phyloP scores from a whole-genome alignment of 1,140 invertebrate genomes.

The Andricus grossulariae region DNA sequence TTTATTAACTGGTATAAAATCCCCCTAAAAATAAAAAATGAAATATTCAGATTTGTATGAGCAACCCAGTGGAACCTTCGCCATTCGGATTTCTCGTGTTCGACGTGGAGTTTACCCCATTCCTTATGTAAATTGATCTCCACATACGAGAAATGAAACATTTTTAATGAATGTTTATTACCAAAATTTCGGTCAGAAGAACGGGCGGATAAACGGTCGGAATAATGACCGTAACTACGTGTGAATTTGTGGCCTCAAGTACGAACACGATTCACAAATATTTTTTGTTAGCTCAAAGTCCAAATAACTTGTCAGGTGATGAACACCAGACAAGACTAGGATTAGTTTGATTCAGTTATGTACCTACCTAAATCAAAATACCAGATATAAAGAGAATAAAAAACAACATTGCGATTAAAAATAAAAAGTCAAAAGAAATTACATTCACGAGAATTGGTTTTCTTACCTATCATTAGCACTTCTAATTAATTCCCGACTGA shows the following conservation, averaged over 20 bases:
- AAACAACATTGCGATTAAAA: constrained; percentile 21
- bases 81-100: constrained; percentile 41
- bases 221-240: not conserved
- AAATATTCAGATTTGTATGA: constrained; percentile 34
- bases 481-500: constrained; percentile 81
- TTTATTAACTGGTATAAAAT: constrained; percentile 92
- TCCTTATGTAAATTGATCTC: not conserved
- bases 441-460: constrained; percentile 22
- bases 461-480: constrained; percentile 76
- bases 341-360: too few relatives aligned
- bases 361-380: too few relatives aligned
- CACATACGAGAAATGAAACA: not conserved
- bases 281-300: too few relatives aligned
- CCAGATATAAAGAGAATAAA: constrained; percentile 23
- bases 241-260: constrained; percentile 25
- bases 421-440: constrained; percentile 9
- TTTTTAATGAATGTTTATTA: not conserved
- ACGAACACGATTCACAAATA: too few relatives aligned
- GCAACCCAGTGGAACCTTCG: not conserved
- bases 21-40: constrained; percentile 74
- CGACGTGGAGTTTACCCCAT: constrained; percentile 23
- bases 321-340: too few relatives aligned
- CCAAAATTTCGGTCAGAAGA: too few relatives aligned
- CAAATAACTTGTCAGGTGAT: too few relatives aligned
- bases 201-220: too few relatives aligned